Conservation (phyloP, 2,797 vertebrate species). For the Novumbra hubbsi region DNA sequence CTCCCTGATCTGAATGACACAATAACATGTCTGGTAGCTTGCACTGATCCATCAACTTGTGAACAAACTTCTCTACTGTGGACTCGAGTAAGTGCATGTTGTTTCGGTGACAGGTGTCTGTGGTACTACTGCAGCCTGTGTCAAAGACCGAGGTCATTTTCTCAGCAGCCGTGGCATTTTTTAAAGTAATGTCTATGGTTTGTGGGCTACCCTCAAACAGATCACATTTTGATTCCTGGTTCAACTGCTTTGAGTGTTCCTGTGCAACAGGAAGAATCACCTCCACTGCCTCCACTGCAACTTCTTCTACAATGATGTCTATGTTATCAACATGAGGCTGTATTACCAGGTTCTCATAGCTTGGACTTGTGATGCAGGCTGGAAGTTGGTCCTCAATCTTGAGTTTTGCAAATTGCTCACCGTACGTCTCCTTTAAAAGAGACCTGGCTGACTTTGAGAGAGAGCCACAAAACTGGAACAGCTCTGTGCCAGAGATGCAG, state of each 20-base stretch:
- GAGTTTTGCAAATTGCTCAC: neutral
- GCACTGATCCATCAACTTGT: constrained; percentile 3
- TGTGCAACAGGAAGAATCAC: neutral
- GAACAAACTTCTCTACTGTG: constrained; percentile 11
- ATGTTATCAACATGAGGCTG: neutral
- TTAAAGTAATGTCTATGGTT: neutral
- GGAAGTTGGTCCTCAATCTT: neutral
- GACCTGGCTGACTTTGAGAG: neutral
- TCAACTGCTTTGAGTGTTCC: neutral
- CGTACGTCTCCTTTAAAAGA: neutral
- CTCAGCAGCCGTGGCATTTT: neutral
- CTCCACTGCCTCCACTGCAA: constrained; percentile 4
- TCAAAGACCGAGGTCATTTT: neutral
- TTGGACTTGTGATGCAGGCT: neutral
- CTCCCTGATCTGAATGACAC: neutral
- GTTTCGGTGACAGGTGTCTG: neutral
- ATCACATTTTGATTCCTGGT: neutral
- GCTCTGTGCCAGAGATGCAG: neutral
- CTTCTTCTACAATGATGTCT: neutral
- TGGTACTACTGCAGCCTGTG: neutral
- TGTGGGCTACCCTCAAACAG: neutral
- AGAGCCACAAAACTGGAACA: neutral
- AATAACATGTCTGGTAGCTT: neutral
- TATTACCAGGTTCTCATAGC: neutral
- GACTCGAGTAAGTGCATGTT: neutral